Evolutionary conservation across 2,888 invertebrate genomes (phyloP), one percentile per base, ranked within the genome.

Genomic region (Troides aeacus): DNA sequence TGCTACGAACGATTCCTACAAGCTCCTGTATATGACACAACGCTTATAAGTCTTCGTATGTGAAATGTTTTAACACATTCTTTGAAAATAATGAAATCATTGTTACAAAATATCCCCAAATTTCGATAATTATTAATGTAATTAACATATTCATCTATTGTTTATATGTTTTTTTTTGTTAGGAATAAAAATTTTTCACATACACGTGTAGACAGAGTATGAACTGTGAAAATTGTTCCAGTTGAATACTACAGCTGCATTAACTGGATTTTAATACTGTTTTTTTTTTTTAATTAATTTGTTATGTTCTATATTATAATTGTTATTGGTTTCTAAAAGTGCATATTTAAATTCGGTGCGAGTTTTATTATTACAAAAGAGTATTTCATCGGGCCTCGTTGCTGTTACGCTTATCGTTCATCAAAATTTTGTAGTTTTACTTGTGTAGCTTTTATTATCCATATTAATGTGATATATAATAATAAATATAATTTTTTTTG

Each of bases 281-380:
- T 15, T 46, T 46, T 46, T 12, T 21, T 46, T 46, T 46, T 46
- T 46, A 46, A 10, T 46, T 10, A 10, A 8, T 46, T 15, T 10
- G 12, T 3, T 53, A 53, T n/a, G 2, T 50, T 53, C 53, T 53
- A n/a, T 7, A 6, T 53, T 53, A 53, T 53, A 53, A 53, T 53
- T 53, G 53, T n/a, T 53, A 53, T 7, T n/a, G 18, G 6, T 53
- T 53, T 53, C n/a, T n/a, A 53, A 53, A 53, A 53, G 53, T 53
- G 53, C 53, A 53, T n/a, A 53, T 53, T 53, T 53, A n/a, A 53
- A 53, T 53, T 53, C 53, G 53, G 53, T 53, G 53, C 53, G n/a
- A 50, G 50, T n/a, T 53, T n/a, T 53, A 53, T 53, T 53, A 50
- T 53, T 53, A n/a, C 6, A 53, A n/a, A 53, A 53, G n/a, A 6